Evolutionary conservation across 1,140 invertebrate genomes (phyloP).

Genomic region (Dreissena rostriformis): DNA sequence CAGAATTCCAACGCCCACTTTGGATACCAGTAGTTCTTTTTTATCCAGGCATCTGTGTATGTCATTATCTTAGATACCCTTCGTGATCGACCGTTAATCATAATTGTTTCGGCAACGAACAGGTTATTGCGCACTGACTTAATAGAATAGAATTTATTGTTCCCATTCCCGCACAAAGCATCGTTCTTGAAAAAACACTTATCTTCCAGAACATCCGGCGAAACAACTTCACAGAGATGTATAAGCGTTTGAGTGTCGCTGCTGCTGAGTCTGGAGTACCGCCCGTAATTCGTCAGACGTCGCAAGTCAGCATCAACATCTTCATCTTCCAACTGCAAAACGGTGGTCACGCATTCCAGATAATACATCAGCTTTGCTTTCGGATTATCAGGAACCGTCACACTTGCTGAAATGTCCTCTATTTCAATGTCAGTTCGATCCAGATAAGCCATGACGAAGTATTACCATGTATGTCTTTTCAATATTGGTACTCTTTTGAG

Average conservation of each 20-base stretch:
- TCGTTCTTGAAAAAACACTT: conserved; percentile 65
- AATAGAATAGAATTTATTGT: conserved; percentile 64
- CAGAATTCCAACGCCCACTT: neutral
- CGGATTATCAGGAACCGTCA: conserved; percentile 56
- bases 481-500: too few relatives aligned
- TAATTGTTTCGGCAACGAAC: conserved; percentile 56
- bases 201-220: conserved; percentile 59
- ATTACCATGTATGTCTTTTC: neutral
- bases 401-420: conserved; percentile 49
- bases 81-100: conserved; percentile 57
- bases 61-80: conserved; percentile 60
- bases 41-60: conserved; percentile 32
- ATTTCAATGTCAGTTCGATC: conserved; percentile 56
- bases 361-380: conserved; percentile 67
- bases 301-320: conserved; percentile 32
- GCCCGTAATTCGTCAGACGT: conserved; percentile 49
- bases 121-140: conserved; percentile 51
- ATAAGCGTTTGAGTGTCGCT: conserved; percentile 50
- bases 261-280: conserved; percentile 45
- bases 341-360: conserved; percentile 62
- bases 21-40: conserved; percentile 17
- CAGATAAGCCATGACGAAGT: conserved; percentile 39
- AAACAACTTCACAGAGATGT: conserved; percentile 53
- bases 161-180: conserved; percentile 54
- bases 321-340: conserved; percentile 51